Percentiles rank a stretch among this genome's conserved stretches.
Conservation (phyloP, 2,888 invertebrate species). For the Cryptophagus acutangulus region DNA sequence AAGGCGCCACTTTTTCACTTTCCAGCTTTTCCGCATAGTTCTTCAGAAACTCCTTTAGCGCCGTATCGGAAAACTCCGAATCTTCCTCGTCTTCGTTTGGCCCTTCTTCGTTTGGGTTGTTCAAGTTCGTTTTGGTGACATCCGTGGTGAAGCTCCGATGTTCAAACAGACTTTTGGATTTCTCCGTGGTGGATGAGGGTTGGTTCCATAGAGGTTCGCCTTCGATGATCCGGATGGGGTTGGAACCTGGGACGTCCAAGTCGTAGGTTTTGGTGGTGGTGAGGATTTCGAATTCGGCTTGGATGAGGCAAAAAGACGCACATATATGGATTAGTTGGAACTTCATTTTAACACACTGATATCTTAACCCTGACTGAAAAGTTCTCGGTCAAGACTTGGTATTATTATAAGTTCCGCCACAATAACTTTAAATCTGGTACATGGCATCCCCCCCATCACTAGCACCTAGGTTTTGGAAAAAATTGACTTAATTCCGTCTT, state of each 20-base stretch:
- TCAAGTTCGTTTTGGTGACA: constrained; percentile 20
- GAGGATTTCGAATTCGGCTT: no score
- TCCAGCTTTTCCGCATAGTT: constrained; percentile 51
- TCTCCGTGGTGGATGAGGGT: constrained; percentile 10
- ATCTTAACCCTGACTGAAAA: constrained; percentile 34
- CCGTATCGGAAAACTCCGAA: constrained; percentile 29
- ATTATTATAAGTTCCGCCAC: constrained; percentile 38
- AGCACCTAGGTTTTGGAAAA: constrained; percentile 18
- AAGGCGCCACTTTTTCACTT: constrained; percentile 15
- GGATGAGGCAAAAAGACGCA: no score
- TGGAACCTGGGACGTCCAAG: constrained; percentile 54
- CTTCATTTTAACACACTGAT: constrained; percentile 28
- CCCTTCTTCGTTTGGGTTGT: constrained; percentile 39
- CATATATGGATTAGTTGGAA: constrained; percentile 2
- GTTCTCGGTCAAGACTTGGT: constrained; percentile 26
- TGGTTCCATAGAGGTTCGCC: constrained; percentile 40
- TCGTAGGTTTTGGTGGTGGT: constrained; percentile 51
- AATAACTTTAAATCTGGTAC: constrained; percentile 41
- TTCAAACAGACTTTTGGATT: constrained; percentile 8
- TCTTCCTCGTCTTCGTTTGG: constrained; percentile 22
- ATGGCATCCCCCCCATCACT: constrained; percentile 28
- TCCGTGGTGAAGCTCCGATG: constrained; percentile 15
- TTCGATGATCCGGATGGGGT: constrained; percentile 56
- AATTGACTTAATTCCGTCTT: constrained; percentile 26
- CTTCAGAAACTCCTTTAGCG: constrained; percentile 57